These are phyloP conservation scores for Nephila pilipes DNA, from an alignment of 1,140 invertebrate genomes.

Conservation along the genomic window DNA sequence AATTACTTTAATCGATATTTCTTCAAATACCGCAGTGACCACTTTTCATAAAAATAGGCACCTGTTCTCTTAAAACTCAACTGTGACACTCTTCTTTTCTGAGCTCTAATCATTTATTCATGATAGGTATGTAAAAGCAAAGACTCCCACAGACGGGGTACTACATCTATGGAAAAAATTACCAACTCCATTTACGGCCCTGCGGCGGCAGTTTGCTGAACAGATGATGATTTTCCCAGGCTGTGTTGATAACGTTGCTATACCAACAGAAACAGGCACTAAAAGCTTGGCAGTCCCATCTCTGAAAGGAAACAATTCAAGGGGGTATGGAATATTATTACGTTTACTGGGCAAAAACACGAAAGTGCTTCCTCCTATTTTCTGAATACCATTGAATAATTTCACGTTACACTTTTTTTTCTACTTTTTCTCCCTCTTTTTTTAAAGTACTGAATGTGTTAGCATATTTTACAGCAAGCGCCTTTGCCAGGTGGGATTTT, in stretches of 20 bases:
- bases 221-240: constrained; percentile 9
- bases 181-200: neutral
- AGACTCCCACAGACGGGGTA: neutral
- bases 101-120: neutral
- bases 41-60: no score
- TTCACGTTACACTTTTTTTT: neutral
- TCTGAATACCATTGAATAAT: neutral
- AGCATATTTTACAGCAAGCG: no score
- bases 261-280: neutral
- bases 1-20: no score
- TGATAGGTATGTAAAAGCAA: neutral
- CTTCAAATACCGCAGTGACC: no score
- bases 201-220: neutral
- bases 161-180: neutral
- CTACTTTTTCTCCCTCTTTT: no score
- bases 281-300: neutral
- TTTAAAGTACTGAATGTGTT: no score
- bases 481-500: no score
- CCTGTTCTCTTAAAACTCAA: no score
- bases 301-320: neutral
- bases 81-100: no score
- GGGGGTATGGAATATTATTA: neutral
- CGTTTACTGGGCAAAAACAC: neutral
- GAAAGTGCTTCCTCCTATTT: neutral
- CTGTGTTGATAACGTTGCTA: neutral